Base-by-base conservation (phyloP, 2,888 invertebrate genomes). In the Pterobdella sp. region DNA sequence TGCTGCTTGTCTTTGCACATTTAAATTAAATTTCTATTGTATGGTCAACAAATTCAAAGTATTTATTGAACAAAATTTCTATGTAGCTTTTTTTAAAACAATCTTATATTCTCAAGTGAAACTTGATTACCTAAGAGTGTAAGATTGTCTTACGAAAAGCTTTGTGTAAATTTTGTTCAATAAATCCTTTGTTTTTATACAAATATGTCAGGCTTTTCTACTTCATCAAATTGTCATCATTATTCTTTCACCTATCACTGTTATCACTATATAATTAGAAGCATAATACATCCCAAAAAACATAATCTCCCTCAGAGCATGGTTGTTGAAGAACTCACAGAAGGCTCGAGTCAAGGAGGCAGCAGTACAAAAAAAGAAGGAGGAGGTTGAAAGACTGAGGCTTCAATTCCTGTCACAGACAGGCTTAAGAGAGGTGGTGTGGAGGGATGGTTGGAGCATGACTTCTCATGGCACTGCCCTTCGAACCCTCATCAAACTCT, bases 391-490 rank as follows among this genome's bases (percentile, higher is more conserved):
- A 26, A 60, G 35, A 29, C 26, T 63, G 60, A 34, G 36, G 31
- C 3, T 14, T 1, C 31, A 31, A 1, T 63, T 71, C 26, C 7
- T 71, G n/a, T 1, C n/a, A 22, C 35, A 60, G 7, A 32, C 56
- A 4, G 71, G 71, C 22, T 34, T 71, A 35, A 32, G n/a, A 7
- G 60, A 63, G 14, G 56, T 71, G 29, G 31, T 56, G 37, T 71
- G 71, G 71, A 52, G 56, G 1, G 56, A 56, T 31, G 71, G 71
- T 29, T 71, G 71, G 71, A 60, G 35, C 60, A 34, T 71, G 18
- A 29, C 63, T 29, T 26, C 71, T 63, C 52, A 60, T 31, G 56
- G 60, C 37, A 63, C 60, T 1, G 71, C 71, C 26, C 52, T 71
- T 26, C 4, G 60, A 3, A 56, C 60, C 60, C n/a, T 56, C 10